Evolutionary conservation across 2,113 vertebrate species (phyloP), one percentile per base, ranked within the genome.

Genomic region (Chaetorhynchus papuensis): DNA sequence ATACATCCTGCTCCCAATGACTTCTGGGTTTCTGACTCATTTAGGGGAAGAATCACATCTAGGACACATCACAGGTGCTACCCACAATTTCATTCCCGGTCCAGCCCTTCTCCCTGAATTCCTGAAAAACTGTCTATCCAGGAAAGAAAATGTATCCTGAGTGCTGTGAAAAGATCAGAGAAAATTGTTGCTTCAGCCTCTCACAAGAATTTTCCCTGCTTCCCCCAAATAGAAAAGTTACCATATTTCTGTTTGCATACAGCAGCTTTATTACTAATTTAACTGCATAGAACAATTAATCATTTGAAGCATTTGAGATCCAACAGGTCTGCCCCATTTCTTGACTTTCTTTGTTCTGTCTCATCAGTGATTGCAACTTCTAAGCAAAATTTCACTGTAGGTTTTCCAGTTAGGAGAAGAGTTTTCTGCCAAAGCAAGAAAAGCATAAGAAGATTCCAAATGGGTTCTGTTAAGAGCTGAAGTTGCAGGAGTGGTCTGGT

Each of bases 1-100:
- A 28, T 7, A 30, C 19, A n/a, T 15, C 35, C 4, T 68, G 22
- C 39, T 11, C 2, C 1, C 27, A 6, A 13, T 6, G 4, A 39
- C 54, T n/a, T 28, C n/a, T 53, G 23, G 28, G 69, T 45, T 69
- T 45, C 23, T 15, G 27, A 24, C 10, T n/a, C 23, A 13, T 19
- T 69, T n/a, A 28, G 18, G 6, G 18, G 7, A 60, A 60, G 33
- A 61, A 60, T 16, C 54, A 24, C 3, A 13, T 16, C 54, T 2
- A 61, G 63, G 47, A 69, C 6, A 23, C 2, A 23, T 9, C 33
- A 69, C 9, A 13, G 1, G 15, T 30, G 28, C 19, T 20, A 52
- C 0, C 17, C 27, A 27, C 18, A 37, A 6, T 53, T 37, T 68
- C 21, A 23, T 47, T 56, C n/a, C 45, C 8, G 16, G 6, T 26